Conservation (phyloP, 2,797 vertebrate genomes). For the Neomorphus geoffroyi region DNA sequence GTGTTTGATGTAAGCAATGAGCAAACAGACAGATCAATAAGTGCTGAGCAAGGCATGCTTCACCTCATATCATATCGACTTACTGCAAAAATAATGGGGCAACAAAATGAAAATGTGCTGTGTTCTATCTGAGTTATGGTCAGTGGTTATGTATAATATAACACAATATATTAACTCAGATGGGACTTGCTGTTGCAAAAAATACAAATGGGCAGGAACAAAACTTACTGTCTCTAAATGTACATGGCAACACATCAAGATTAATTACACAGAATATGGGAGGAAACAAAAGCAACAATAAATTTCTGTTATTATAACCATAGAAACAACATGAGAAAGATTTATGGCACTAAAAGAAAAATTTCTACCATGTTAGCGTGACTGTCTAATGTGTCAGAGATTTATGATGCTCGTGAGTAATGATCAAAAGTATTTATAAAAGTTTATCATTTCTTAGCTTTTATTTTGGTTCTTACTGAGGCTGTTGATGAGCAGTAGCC, state of each 20-base stretch:
- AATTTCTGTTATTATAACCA: slow-evolving; percentile 51
- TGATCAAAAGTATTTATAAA: slow-evolving; percentile 29
- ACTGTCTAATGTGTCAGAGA: slow-evolving; percentile 47
- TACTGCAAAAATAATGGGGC: slow-evolving; percentile 73
- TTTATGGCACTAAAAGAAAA: slow-evolving; percentile 42
- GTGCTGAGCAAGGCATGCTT: slow-evolving; percentile 78
- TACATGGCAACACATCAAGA: slow-evolving; percentile 2
- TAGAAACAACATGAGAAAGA: slow-evolving; percentile 44
- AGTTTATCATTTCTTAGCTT: slow-evolving; percentile 33
- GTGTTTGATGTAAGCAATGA: slow-evolving; percentile 78
- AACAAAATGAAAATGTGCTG: slow-evolving; percentile 78
- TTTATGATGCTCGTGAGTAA: slow-evolving; percentile 29
- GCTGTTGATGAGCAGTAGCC: neutral
- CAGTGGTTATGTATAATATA: slow-evolving; percentile 69
- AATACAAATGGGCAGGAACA: neutral
- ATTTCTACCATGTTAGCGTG: slow-evolving; percentile 51
- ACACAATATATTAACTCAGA: slow-evolving; percentile 75
- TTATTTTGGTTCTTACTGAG: neutral
- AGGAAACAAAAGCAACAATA: slow-evolving; percentile 58
- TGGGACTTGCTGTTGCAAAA: slow-evolving; percentile 63
- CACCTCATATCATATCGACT: slow-evolving; percentile 76
- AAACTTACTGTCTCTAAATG: slow-evolving; percentile 33
- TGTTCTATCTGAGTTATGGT: slow-evolving; percentile 77
- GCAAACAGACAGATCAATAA: slow-evolving; percentile 77
- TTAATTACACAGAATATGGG: slow-evolving; percentile 52